Conservation (phyloP, 2,888 invertebrate genomes). For the Neuroscelio doddi region DNA sequence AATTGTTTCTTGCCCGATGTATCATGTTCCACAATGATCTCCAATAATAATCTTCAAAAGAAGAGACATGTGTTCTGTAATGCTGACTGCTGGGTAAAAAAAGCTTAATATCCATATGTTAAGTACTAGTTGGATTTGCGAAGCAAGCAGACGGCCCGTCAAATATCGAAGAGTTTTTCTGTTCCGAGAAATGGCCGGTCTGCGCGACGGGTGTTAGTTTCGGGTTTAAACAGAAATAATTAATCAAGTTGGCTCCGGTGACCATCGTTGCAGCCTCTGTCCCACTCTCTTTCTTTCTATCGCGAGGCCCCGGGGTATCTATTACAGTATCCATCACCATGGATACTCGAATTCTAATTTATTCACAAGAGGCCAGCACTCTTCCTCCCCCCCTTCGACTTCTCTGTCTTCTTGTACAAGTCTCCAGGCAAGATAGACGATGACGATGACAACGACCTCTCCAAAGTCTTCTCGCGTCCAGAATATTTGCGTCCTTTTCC, state of each 20-base stretch:
- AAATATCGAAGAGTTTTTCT: conserved; percentile 59
- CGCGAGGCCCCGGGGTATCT: conserved; percentile 57
- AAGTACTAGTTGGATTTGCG: conserved; percentile 12
- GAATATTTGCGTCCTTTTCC: too few relatives aligned
- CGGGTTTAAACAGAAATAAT: conserved; percentile 68
- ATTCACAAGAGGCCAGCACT: conserved; percentile 59
- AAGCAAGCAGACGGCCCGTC: conserved; percentile 45
- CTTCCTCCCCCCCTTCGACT: conserved; percentile 26
- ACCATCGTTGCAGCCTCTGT: conserved; percentile 50
- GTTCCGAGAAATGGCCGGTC: conserved; percentile 60
- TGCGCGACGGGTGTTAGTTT: conserved; percentile 62
- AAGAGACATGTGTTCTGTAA: conserved; percentile 23
- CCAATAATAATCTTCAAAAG: conserved; percentile 2
- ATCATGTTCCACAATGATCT: too few relatives aligned
- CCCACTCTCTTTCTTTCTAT: conserved; percentile 33
- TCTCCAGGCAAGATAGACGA: conserved; percentile 15
- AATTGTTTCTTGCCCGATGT: conserved; percentile 3
- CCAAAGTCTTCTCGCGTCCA: conserved; percentile 5
- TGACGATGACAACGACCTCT: conserved; percentile 2
- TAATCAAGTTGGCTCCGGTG: conserved; percentile 62
- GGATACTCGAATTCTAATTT: conserved; percentile 70
- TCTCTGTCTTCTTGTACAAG: conserved; percentile 7
- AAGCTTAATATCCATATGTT: conserved; percentile 7
- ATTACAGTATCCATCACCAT: conserved; percentile 70
- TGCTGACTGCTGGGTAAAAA: conserved; percentile 16